A percentile compares a stretch with the other conserved stretches of the same genome.
phyloP scores from a whole-genome alignment of 2,888 invertebrate species.

The Pollenia labialis region DNA sequence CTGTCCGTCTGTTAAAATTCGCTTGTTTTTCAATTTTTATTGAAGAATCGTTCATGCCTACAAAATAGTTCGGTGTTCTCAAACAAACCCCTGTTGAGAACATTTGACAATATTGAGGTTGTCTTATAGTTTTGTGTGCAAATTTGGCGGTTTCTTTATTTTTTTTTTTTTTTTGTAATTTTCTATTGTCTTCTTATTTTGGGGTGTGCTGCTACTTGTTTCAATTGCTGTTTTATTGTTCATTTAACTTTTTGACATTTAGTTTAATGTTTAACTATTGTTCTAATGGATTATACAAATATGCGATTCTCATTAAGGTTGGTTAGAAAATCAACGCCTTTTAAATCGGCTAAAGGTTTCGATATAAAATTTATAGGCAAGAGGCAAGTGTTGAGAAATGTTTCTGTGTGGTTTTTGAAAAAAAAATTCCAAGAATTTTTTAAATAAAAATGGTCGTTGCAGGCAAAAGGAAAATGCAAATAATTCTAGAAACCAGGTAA shows the following conservation, averaged over 20 bases:
- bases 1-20: conserved; percentile 58
- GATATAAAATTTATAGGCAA: conserved; percentile 39
- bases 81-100: conserved; percentile 44
- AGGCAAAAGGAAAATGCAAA: neutral
- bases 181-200: conserved; percentile 35
- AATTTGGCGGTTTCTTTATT: conserved; percentile 56
- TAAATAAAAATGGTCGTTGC: no score
- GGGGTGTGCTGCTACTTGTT: conserved; percentile 69
- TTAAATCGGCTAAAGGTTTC: conserved; percentile 31
- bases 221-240: conserved; percentile 52
- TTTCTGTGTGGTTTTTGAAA: neutral
- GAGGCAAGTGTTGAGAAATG: conserved; percentile 4
- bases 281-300: neutral
- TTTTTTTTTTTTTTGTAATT: conserved; percentile 11
- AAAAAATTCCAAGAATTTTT: conserved; percentile 21
- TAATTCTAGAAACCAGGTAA: neutral
- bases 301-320: conserved; percentile 43
- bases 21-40: conserved; percentile 59
- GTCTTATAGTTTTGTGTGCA: conserved; percentile 53
- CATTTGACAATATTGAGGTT: conserved; percentile 67
- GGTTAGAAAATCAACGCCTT: conserved; percentile 68
- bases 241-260: conserved; percentile 20
- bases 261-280: conserved; percentile 20
- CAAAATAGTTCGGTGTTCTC: conserved; percentile 34
- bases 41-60: conserved; percentile 67